Percentiles rank a stretch among this genome's conserved stretches.
Evolutionary conservation across 2,113 vertebrate genomes (phyloP).

Genomic region (Megaceryle maxima): DNA sequence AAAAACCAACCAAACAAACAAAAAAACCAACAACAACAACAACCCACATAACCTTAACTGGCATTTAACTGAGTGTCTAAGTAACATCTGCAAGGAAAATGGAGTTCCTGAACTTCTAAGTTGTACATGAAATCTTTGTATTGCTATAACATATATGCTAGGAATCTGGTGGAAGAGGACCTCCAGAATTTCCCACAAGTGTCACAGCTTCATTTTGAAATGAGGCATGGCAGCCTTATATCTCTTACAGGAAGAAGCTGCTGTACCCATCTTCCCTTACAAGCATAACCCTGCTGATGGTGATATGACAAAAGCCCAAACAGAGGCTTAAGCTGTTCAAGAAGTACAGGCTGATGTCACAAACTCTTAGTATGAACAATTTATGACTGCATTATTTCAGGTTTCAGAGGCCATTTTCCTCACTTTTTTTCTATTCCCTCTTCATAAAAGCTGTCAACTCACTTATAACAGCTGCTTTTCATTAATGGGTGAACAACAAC

Average conservation of each 20-base stretch:
- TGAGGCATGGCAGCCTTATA: accelerated
- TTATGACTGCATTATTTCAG: background rate
- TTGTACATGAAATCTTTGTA: background rate
- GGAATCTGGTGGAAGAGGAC: background rate
- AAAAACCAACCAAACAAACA: no score
- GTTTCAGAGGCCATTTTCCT: background rate
- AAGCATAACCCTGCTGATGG: background rate
- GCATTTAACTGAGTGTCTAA: background rate
- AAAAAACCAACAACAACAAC: no score
- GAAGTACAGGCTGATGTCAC: background rate
- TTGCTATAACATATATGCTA: background rate
- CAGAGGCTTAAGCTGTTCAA: background rate
- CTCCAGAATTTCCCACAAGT: background rate
- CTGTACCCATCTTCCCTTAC: background rate
- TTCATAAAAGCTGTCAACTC: background rate
- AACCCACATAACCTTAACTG: no score
- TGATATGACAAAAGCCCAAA: background rate
- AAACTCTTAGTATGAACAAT: background rate
- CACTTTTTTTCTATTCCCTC: background rate
- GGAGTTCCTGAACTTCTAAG: background rate
- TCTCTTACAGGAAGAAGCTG: background rate
- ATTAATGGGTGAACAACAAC: background rate
- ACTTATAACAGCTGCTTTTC: background rate
- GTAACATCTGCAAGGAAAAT: background rate
- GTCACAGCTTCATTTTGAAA: background rate